Base-by-base conservation (phyloP, 2,797 vertebrate genomes). In the Momotus momota region DNA sequence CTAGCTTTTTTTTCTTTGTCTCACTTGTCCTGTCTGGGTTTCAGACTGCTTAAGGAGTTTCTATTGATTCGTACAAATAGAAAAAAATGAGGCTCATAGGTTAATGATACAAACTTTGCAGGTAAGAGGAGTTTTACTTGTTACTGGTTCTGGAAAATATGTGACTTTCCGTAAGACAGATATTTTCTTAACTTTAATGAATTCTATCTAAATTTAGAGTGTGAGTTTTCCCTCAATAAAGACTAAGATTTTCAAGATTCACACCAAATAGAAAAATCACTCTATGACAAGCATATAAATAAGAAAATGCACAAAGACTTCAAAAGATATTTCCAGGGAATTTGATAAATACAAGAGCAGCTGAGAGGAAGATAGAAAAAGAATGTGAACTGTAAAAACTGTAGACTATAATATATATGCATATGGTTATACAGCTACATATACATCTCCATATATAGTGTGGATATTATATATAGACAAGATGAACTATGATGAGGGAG, bases 141-240 rank as follows among this genome's bases (percentile, higher is more conserved):
- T 73, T 88, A 57, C 49, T 38, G 35, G 40, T 31, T 65, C 54
- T 78, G 66, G 19, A 92, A 94, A 90, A 90, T 40, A 90, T 69
- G 26, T 22, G 14, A 49, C 62, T 82, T 89, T 80, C 52, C 38
- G 54, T 20, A 60, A 65, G 52, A n/a, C 52, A 66, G 20, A 87
- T 23, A 66, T 40, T 58, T 87, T 70, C 58, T 71, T 43, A 57
- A 86, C 7, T 80, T 91, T 41, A 81, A 74, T 29, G 69, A 88
- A 86, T 48, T 70, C 19, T 57, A 74, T 33, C 45, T 82, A 70
- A 66, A 73, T 80, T 66, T 38, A 41, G 71, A 75, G 43, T 45
- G 43, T 58, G 70, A 85, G 14, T 62, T 77, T 75, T 82, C 51
- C 29, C 58, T 85, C 60, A 49, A 49, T 7, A 48, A 87, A 82